Base-by-base conservation (phyloP, 2,888 invertebrate species). In the Syrista parreyssii region DNA sequence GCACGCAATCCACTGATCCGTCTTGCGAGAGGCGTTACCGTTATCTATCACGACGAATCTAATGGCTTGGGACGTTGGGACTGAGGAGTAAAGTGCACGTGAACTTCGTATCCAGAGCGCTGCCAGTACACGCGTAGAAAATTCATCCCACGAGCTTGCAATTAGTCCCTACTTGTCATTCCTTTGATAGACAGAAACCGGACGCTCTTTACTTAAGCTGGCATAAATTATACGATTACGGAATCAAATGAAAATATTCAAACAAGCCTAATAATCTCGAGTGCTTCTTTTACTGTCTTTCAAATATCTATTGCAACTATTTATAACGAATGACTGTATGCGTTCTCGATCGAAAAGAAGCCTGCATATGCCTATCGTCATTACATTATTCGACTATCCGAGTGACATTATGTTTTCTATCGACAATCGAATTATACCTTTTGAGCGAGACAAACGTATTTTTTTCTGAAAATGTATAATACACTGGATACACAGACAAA, bases 1-100 rank as follows among this genome's bases (percentile, higher is more conserved):
- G 84, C 90, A 90, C 90, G 90, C 90, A 88, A 90, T 89, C 83
- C 86, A 86, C 90, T 91, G 91, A 90, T 91, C 91, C 89, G 88
- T 90, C 91, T 89, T 91, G 82, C 81, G 79, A 84, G 88, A 89
- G 89, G 89, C 90, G 88, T 90, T 89, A 86, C 88, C 83, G 84
- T 86, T 90, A 90, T 90, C 90, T 87, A 76, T 83, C 79, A 79
- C 83, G 83, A 75, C 76, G 83, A 83, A 89, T 89, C 88, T 87
- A 79, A 55, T 55, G 23, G 55, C 55, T 55, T 55, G 32, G 40
- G 36, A 36, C 78, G 76, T 78, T 81, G 82, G 83, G 86, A 88
- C 89, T 87, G 88, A 87, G 88, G 86, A 87, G 85, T 86, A 30
- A 72, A 76, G 76, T 79, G 84, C 87, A 86, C 82, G 88, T 85